Conservation (phyloP, 2,888 invertebrate species). For the Dolichopus griseipennis region DNA sequence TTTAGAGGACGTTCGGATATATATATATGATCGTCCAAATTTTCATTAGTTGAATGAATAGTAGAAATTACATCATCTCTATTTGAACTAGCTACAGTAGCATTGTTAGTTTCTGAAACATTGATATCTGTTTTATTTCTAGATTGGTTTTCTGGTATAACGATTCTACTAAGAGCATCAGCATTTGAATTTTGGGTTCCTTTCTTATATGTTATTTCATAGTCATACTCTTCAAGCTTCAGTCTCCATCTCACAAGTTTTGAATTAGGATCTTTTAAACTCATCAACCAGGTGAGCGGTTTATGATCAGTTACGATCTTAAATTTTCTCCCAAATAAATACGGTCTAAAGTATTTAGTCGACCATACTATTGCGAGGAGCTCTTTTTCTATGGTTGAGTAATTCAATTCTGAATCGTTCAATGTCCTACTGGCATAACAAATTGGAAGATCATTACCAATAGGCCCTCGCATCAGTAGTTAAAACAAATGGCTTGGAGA, state of each 20-base stretch:
- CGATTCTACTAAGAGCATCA: slow-evolving; percentile 19
- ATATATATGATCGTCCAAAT: slow-evolving; percentile 14
- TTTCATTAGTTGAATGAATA: slow-evolving; percentile 16
- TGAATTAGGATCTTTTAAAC: slow-evolving; percentile 12
- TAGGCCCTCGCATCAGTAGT: slow-evolving; percentile 19
- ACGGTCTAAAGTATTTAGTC: too few relatives aligned
- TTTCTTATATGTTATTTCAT: slow-evolving; percentile 23
- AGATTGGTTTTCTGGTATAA: not conserved
- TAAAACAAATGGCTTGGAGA: slow-evolving; percentile 12
- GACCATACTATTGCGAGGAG: too few relatives aligned
- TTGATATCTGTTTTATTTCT: slow-evolving; percentile 10
- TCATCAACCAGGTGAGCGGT: slow-evolving; percentile 14
- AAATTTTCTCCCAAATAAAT: slow-evolving; percentile 11
- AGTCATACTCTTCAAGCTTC: slow-evolving; percentile 23
- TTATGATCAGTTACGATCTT: too few relatives aligned
- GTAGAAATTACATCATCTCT: not conserved
- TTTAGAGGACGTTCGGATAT: slow-evolving; percentile 18
- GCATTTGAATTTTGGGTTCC: slow-evolving; percentile 22
- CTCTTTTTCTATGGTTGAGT: not conserved
- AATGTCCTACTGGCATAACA: slow-evolving; percentile 17
- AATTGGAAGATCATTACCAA: slow-evolving; percentile 16
- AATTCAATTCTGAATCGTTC: slow-evolving; percentile 11
- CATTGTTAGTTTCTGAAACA: not conserved
- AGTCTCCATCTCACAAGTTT: slow-evolving; percentile 20
- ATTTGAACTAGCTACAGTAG: too few relatives aligned